phyloP scores from a whole-genome alignment of 2,797 vertebrate genomes.

The Chelon labrosus region DNA sequence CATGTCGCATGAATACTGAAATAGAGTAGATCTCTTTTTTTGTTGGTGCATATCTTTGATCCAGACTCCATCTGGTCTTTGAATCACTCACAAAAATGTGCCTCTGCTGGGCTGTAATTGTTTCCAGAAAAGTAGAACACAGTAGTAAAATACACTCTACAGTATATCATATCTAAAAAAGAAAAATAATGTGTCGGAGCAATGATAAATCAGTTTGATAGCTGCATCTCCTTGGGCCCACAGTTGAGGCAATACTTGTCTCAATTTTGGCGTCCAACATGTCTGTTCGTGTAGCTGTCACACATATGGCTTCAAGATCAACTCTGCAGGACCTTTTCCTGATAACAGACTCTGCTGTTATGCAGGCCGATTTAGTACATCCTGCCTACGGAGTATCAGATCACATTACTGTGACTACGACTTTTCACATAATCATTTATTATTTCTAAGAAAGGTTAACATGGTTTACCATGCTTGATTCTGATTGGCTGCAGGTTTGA shows the following conservation, averaged over 20 bases:
- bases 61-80: conserved; percentile 17
- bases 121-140: not conserved
- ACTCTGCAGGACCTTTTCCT: not conserved
- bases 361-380: not conserved
- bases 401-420: not conserved
- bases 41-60: not conserved
- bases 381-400: not conserved
- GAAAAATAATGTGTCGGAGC: not conserved
- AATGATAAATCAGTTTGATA: conserved; percentile 11
- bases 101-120: conserved; percentile 2
- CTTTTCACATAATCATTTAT: not conserved
- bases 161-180: not conserved
- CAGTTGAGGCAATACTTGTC: not conserved
- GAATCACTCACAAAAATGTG: conserved; percentile 10
- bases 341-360: conserved; percentile 1
- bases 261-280: not conserved
- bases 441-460: not conserved
- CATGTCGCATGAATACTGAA: not conserved
- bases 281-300: conserved; percentile 2
- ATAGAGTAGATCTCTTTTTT: not conserved
- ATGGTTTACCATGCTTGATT: too few species aligned
- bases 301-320: conserved; percentile 4
- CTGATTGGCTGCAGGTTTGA: too few species aligned
- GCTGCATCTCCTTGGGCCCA: not conserved
- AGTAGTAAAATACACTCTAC: conserved; percentile 11